A percentile compares a stretch with the other conserved stretches of the same genome.
Evolutionary conservation across 2,888 invertebrate species (phyloP).

Genomic region (Macrosiphum euphorbiae): DNA sequence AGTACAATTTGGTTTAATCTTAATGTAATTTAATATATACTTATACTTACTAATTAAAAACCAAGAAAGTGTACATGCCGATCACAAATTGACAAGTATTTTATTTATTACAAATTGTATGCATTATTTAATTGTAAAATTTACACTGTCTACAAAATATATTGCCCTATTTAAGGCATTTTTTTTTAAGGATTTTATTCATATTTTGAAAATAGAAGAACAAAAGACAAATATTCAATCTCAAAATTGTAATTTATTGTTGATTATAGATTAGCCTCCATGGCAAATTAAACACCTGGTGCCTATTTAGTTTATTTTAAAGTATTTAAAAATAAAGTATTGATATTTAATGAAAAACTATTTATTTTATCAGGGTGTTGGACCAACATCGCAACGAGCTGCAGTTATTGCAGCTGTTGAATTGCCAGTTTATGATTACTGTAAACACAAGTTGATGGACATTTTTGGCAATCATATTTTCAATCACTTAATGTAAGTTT

Average conservation of each 20-base stretch:
- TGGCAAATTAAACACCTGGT: neutral
- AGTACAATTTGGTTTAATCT: too few relatives aligned
- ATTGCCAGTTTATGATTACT: slow-evolving; percentile 92
- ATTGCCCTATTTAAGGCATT: neutral
- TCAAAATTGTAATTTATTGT: neutral
- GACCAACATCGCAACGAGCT: slow-evolving; percentile 92
- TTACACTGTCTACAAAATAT: neutral
- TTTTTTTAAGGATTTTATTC: neutral
- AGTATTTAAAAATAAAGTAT: neutral
- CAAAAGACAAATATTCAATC: neutral
- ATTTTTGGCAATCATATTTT: slow-evolving; percentile 83
- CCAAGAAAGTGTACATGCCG: too few relatives aligned
- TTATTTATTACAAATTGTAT: neutral
- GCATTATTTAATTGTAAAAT: neutral
- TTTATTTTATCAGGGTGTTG: slow-evolving; percentile 80
- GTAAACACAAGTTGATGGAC: slow-evolving; percentile 81
- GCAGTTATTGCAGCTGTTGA: slow-evolving; percentile 94
- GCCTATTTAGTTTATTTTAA: neutral
- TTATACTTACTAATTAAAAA: too few relatives aligned
- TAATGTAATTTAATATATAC: too few relatives aligned
- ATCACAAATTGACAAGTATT: too few relatives aligned
- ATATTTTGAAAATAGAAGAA: neutral
- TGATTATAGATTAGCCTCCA: neutral
- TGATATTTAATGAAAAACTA: neutral
- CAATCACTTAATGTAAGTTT: slow-evolving; percentile 88